These are phyloP conservation scores for Streptopelia turtur DNA, from an alignment of 2,797 vertebrate species.

Conservation along the genomic window DNA sequence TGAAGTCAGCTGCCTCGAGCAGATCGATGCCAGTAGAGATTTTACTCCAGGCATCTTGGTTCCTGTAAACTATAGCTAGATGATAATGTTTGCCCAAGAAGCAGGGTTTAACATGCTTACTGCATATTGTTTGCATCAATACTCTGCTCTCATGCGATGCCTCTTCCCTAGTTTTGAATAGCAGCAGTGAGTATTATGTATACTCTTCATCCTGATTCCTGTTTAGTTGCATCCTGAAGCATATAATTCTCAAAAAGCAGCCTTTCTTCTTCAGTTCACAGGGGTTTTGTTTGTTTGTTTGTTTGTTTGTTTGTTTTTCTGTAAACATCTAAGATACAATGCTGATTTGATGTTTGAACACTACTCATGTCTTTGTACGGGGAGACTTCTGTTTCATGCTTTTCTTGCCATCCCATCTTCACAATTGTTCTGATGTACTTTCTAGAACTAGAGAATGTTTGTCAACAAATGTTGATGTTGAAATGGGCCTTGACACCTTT, in stretches of 20 bases:
- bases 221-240: not conserved
- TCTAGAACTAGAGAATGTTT: not conserved
- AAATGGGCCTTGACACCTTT: not conserved
- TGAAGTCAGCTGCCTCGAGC: not conserved
- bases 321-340: not conserved
- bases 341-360: not conserved
- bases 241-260: not conserved
- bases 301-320: not conserved
- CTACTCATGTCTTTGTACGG: not conserved
- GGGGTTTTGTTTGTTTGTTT: no score
- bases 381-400: not conserved
- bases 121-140: not conserved
- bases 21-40: not conserved
- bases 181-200: not conserved
- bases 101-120: not conserved
- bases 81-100: not conserved
- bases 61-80: not conserved
- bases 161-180: not conserved
- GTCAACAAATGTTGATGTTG: not conserved
- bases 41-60: not conserved
- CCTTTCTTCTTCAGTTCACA: not conserved
- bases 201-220: not conserved
- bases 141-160: fast-evolving
- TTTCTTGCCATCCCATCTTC: not conserved
- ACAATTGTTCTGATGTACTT: not conserved